Conservation (phyloP, 2,888 invertebrate species). For the Sminthurinus aureus region DNA sequence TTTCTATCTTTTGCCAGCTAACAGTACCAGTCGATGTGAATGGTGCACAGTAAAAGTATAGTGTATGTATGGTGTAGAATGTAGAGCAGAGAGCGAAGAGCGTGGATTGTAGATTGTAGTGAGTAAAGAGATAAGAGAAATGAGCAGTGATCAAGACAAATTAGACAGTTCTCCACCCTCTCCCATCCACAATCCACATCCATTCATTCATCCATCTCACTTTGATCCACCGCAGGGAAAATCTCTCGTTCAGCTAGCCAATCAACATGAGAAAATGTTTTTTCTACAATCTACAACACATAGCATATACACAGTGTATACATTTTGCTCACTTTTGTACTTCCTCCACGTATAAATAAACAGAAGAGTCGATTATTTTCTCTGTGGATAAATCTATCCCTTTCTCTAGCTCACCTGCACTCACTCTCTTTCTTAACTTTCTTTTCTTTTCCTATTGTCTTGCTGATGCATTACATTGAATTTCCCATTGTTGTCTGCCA, state of each 20-base stretch:
- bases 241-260: background rate
- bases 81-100: background rate
- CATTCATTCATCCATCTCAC: slow-evolving; percentile 56
- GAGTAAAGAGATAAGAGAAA: slow-evolving; percentile 4
- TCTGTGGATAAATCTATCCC: background rate
- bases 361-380: background rate
- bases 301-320: background rate
- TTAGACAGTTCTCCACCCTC: slow-evolving; percentile 44
- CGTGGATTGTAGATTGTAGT: too few relatives aligned
- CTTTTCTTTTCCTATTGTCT: too few relatives aligned
- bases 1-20: too few relatives aligned
- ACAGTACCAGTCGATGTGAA: too few relatives aligned
- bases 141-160: slow-evolving; percentile 59
- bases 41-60: too few relatives aligned
- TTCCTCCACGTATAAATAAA: background rate
- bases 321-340: too few relatives aligned
- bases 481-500: background rate
- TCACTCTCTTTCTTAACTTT: background rate
- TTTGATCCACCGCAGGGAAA: slow-evolving; percentile 48
- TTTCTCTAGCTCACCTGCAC: background rate
- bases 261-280: background rate
- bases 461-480: background rate
- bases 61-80: background rate
- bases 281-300: background rate
- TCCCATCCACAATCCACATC: slow-evolving; percentile 39